A percentile compares a stretch with the other conserved stretches of the same genome.
These are phyloP conservation scores for Schizopygopsis pylzovi DNA, from an alignment of 2,797 vertebrate genomes.

Conservation along the genomic window DNA sequence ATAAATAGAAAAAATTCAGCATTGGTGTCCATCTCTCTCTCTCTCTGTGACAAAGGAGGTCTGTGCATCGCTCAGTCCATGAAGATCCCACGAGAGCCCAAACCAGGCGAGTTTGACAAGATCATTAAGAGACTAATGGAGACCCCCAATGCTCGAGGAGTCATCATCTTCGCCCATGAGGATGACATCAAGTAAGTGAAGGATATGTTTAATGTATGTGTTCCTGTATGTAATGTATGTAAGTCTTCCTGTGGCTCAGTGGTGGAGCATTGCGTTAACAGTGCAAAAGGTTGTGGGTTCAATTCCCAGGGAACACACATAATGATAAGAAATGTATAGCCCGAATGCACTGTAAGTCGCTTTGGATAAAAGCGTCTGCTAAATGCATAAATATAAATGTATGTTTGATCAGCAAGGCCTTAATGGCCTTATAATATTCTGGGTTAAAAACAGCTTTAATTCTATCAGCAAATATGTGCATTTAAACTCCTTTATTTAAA, in stretches of 20 bases:
- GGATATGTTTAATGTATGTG: background rate
- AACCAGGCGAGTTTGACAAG: constrained; percentile 86
- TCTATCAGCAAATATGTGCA: background rate
- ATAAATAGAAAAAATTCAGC: constrained; percentile 60
- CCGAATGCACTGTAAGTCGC: too few relatives aligned
- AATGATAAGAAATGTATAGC: too few relatives aligned
- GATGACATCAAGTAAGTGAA: constrained; percentile 89
- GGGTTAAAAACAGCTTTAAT: background rate
- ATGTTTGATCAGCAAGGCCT: background rate
- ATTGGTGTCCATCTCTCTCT: constrained; percentile 54
- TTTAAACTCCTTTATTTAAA: background rate
- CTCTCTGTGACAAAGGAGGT: constrained; percentile 74
- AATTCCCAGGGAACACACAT: too few relatives aligned
- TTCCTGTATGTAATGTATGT: too few relatives aligned
- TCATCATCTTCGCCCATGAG: constrained; percentile 92
- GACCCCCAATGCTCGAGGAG: constrained; percentile 87
- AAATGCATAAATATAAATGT: background rate
- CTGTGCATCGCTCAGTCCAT: constrained; percentile 93
- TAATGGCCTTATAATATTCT: background rate
- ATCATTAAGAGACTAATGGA: constrained; percentile 88
- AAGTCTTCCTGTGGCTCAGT: too few relatives aligned
- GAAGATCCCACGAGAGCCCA: constrained; percentile 91
- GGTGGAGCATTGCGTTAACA: too few relatives aligned
- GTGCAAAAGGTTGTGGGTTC: too few relatives aligned
- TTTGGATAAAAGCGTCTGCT: too few relatives aligned